These are phyloP conservation scores for Nansenia antarctica DNA, from an alignment of 2,113 vertebrate species.

Conservation along the genomic window DNA sequence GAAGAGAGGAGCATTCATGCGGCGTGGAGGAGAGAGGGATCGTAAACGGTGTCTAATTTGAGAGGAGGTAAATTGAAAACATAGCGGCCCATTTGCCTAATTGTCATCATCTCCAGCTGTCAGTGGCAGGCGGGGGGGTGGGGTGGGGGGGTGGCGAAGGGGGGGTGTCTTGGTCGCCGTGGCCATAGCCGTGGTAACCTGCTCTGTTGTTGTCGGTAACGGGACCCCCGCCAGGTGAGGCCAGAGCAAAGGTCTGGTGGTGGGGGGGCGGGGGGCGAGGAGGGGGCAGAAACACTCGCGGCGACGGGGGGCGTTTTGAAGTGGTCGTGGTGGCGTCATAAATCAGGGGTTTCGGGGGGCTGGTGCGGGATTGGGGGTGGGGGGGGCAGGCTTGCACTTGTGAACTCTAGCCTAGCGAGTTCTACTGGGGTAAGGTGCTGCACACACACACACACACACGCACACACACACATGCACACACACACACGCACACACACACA, in stretches of 20 bases:
- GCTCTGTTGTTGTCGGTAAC: background rate
- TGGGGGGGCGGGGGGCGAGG: background rate
- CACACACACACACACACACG: constrained; percentile 6
- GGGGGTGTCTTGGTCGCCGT: background rate
- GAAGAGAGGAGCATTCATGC: background rate
- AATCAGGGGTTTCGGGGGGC: constrained; percentile 3
- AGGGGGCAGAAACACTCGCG: background rate
- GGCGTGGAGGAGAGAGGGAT: background rate
- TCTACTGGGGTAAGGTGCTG: background rate
- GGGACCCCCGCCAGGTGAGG: background rate
- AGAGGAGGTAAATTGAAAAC: constrained; percentile 17
- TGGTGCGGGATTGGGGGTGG: background rate
- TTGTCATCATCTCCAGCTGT: constrained; percentile 17
- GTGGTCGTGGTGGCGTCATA: constrained; percentile 9
- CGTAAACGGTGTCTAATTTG: constrained; percentile 18
- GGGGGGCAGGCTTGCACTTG: background rate
- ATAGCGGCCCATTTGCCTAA: constrained; percentile 15
- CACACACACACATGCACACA: constrained; percentile 1
- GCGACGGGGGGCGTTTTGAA: background rate
- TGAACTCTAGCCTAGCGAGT: constrained; percentile 12
- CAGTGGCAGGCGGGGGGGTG: background rate
- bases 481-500: background rate
- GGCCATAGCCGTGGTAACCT: background rate
- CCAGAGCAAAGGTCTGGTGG: background rate
- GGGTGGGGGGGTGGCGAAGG: background rate